A percentile compares a stretch with the other conserved stretches of the same genome.
These are phyloP conservation scores for Scrobipalpa atriplicella DNA, from an alignment of 2,888 invertebrate species.

Conservation along the genomic window DNA sequence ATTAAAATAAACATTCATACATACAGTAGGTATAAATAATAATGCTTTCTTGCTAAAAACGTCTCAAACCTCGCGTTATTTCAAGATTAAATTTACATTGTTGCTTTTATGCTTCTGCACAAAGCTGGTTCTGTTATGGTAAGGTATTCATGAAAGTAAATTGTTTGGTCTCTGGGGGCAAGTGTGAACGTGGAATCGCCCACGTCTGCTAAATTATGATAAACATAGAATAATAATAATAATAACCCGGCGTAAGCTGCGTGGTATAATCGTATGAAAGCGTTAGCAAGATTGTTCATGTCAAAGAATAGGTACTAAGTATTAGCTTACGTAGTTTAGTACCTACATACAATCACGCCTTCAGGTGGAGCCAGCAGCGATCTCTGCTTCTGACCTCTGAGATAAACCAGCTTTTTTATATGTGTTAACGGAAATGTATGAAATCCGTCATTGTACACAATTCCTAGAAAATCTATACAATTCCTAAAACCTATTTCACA, in stretches of 20 bases:
- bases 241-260: slow-evolving; percentile 44
- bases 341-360: too few species aligned
- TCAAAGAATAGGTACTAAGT: too few species aligned
- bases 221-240: slow-evolving; percentile 52
- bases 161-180: slow-evolving; percentile 68
- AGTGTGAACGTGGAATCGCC: slow-evolving; percentile 58
- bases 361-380: too few species aligned
- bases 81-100: slow-evolving; percentile 78
- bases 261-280: too few species aligned
- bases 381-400: too few species aligned
- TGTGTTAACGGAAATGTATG: too few species aligned
- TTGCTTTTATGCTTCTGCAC: slow-evolving; percentile 56
- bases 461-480: too few species aligned
- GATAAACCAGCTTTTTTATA: too few species aligned
- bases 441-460: too few species aligned
- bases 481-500: too few species aligned
- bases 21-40: slow-evolving; percentile 1
- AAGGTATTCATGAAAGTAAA: slow-evolving; percentile 77
- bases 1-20: background rate
- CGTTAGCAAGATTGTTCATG: too few species aligned
- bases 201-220: slow-evolving; percentile 69
- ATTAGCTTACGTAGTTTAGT: too few species aligned
- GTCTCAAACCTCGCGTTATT: slow-evolving; percentile 23
- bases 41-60: background rate
- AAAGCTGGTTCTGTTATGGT: slow-evolving; percentile 47